phyloP scores from a whole-genome alignment of 2,888 invertebrate species.

The Conops quadrifasciatus region DNA sequence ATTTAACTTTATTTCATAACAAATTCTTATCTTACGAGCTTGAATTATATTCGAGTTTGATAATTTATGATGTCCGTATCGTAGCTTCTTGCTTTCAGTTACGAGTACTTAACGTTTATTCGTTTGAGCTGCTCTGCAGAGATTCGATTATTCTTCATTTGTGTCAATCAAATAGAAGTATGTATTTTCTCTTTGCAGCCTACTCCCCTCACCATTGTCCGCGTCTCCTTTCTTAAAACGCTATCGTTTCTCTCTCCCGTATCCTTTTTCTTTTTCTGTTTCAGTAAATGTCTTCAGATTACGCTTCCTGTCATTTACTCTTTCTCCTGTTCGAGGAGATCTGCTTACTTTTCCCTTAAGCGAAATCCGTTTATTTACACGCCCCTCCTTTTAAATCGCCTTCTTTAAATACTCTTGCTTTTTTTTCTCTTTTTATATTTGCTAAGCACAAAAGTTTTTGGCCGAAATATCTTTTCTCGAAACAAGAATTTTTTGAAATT shows the following conservation, averaged over 20 bases:
- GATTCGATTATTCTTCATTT: slow-evolving; percentile 65
- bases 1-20: background rate
- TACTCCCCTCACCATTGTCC: too few relatives aligned
- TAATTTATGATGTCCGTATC: slow-evolving; percentile 42
- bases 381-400: background rate
- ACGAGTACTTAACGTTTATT: background rate
- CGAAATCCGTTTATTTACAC: background rate
- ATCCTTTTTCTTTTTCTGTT: background rate
- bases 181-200: slow-evolving; percentile 27
- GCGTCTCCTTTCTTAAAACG: too few relatives aligned
- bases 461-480: slow-evolving; percentile 39
- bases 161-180: slow-evolving; percentile 59
- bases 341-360: slow-evolving; percentile 7
- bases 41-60: slow-evolving; percentile 34
- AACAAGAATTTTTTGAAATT: slow-evolving; percentile 51
- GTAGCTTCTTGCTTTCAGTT: slow-evolving; percentile 36
- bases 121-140: slow-evolving; percentile 34
- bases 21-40: slow-evolving; percentile 29
- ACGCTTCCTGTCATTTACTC: slow-evolving; percentile 20
- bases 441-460: too few relatives aligned
- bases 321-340: background rate
- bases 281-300: slow-evolving; percentile 22
- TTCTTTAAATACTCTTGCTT: slow-evolving; percentile 7
- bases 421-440: too few relatives aligned
- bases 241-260: background rate